Base-by-base conservation (phyloP, 1,140 invertebrate genomes). In the Eupristina koningsbergeri region DNA sequence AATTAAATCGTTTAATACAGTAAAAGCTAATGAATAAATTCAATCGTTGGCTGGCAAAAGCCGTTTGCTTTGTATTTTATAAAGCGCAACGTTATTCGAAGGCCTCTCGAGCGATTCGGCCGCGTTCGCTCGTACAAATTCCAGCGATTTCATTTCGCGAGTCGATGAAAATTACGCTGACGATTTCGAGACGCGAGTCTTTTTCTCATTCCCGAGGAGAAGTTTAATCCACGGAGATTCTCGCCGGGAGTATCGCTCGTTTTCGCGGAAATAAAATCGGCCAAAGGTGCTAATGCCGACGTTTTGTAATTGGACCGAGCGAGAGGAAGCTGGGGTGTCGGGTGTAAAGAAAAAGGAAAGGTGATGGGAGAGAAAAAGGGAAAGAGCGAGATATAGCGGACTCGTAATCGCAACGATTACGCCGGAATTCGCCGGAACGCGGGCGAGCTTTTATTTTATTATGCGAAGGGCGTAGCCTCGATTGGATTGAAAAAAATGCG, bases 401-500 rank as follows among this genome's bases (percentile, higher is more conserved):
- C 83, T 84, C 78, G 78, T 84, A 84, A 84, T 80, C 77, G 83
- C 71, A 29, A 64, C 83, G 83, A 84, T 84, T 84, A 84, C 83
- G 53, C 15, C 74, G 77, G 77, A 80, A 84, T 84, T 84, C 78
- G 64, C 79, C 67, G 64, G 77, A 41, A 19, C 85, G 50, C 13
- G 58, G n/a, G 78, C n/a, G 78, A 61, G 80, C 53, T 79, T 81
- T 80, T 67, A 80, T 85, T 85, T 73, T 85, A 80, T 84, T 82
- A 73, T 83, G 36, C 63, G 50, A 79, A 47, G 76, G 81, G 69
- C 13, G 73, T 80, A 41, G 78, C 75, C 63, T 74, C 83, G 73
- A 84, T 81, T 84, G 83, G 73, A 84, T 84, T 81, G 74, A 81
- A 83, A 81, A 73, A 76, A 76, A 76, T 71, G 80, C 79, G 39